Percentiles rank a stretch among this genome's conserved stretches.
phyloP scores from a whole-genome alignment of 2,113 vertebrate species.

The Nerophis lumbriciformis region DNA sequence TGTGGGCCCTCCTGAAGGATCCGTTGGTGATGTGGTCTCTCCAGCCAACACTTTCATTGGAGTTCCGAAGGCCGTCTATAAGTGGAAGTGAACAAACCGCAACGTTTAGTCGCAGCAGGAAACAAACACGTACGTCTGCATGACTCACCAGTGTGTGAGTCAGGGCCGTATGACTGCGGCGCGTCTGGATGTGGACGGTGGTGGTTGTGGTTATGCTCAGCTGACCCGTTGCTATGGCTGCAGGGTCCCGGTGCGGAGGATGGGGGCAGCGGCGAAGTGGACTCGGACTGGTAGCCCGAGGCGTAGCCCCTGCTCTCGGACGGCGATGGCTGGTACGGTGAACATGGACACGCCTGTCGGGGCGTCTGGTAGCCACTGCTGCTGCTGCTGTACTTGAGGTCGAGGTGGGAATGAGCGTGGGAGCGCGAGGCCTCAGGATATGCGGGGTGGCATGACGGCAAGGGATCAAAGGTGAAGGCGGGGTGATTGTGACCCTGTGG shows the following conservation, averaged over 20 bases:
- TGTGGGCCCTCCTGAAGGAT: slow-evolving; percentile 68
- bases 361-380: slow-evolving; percentile 74
- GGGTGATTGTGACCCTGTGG: slow-evolving; percentile 64
- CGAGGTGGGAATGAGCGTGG: slow-evolving; percentile 68
- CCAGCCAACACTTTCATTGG: slow-evolving; percentile 71
- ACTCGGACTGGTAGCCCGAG: slow-evolving; percentile 75
- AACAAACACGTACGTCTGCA: not conserved
- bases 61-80: slow-evolving; percentile 61
- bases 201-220: slow-evolving; percentile 43
- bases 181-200: slow-evolving; percentile 49
- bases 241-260: slow-evolving; percentile 51
- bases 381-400: slow-evolving; percentile 78
- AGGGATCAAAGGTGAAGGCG: slow-evolving; percentile 72
- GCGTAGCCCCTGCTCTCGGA: slow-evolving; percentile 76
- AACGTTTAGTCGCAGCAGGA: not conserved
- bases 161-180: slow-evolving; percentile 55
- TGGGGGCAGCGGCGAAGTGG: slow-evolving; percentile 70
- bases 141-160: slow-evolving; percentile 64
- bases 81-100: not conserved
- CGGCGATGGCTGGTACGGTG: slow-evolving; percentile 72
- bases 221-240: slow-evolving; percentile 44
- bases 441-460: slow-evolving; percentile 71
- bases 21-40: slow-evolving; percentile 74
- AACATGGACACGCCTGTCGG: slow-evolving; percentile 66
- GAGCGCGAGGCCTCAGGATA: slow-evolving; percentile 69